Base-by-base conservation (phyloP, 2,113 vertebrate species). In the Spilogale gracilis region DNA sequence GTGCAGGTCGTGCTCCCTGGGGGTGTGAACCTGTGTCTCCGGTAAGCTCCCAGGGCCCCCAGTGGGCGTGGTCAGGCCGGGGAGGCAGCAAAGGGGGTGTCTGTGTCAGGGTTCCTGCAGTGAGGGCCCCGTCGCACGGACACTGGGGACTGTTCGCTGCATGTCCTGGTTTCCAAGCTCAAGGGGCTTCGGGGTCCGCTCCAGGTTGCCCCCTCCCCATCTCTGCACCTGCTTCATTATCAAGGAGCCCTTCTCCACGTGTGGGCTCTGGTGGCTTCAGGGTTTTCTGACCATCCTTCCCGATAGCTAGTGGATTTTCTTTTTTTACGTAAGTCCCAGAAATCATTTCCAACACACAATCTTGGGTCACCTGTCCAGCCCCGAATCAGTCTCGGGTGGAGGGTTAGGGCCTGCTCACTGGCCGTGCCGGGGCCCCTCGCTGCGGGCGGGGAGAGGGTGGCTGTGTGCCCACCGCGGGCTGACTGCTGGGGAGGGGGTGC, bases 41-140 rank as follows among this genome's bases (percentile, higher is more conserved):
- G 45, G 8, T 1, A 0, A 45, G 23, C 25, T 4, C 74, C 73
- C 6, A 0, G 13, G 48, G 23, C 9, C 27, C 3, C 1, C 14
- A 50, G 43, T 4, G 23, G 20, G 48, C 3, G 1, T 27, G 45
- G 25, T 25, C 3, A 27, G 74, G 69, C 12, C 8, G 45, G 74
- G 45, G 45, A 71, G 7, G 11, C 13, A 30, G 48, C 12, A 30
- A 9, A 2, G 48, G 30, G 16, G 9, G 48, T 17, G 45, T 50
- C 21, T 17, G 74, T 50, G 25, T 16, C 12, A 4, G 43, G 9
- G 48, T 4, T 11, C 4, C 14, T 2, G n/a, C 12, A n/a, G 20
- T 1, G 2, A 11, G 18, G 4, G 9, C 52, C 50, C 52, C 50
- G 30, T 12, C 11, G 9, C 78, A 12, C 30, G n/a, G 60, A 61